Evolutionary conservation across 2,113 vertebrate genomes (phyloP), one percentile per base, ranked within the genome.

Genomic region (Channa argus): DNA sequence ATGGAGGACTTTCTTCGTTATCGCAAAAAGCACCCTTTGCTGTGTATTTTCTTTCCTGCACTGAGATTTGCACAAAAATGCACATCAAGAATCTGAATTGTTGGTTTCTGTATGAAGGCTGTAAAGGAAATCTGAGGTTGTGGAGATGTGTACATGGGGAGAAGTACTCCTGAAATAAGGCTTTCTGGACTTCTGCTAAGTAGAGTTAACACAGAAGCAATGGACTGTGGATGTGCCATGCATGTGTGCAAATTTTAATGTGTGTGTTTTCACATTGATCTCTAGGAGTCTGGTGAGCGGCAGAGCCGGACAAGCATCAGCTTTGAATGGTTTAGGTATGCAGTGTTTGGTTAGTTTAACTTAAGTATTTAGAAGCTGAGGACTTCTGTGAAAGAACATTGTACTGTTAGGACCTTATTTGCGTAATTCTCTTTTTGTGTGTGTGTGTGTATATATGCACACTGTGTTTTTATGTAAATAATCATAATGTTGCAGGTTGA

Each of bases 121-220:
- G 3, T 54, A 2, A 63, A 67, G 69, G 86, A 80, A 80, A 84
- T 79, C 61, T 79, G 71, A 76, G 73, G 50, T 64, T 37, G 65
- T 66, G 62, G 59, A 60, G 60, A 67, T 61, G 64, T 62, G 55
- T 75, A 55, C 74, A 52, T 71, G 46, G 47, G 76, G 53, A 54
- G 65, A 82, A 64, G n/a, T 76, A 45, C 92, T 91, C 82, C 85
- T 86, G 89, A 89, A 91, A 91, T 33, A 52, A 56, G 45, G 58
- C 6, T 92, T 86, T 77, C 60, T 55, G 39, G 67, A 81, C 88
- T 86, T 90, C 88, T 69, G 38, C 77, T 77, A 46, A n/a, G 84
- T 76, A 84, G 76, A 74, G 66, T 78, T 87, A 86, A 83, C 71
- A 66, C 74, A 24, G 71, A 41, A 75, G 49, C 64, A 5, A 54